Evolutionary conservation across 2,888 invertebrate species (phyloP), one percentile per base, ranked within the genome.

Genomic region (Athalia rosae): DNA sequence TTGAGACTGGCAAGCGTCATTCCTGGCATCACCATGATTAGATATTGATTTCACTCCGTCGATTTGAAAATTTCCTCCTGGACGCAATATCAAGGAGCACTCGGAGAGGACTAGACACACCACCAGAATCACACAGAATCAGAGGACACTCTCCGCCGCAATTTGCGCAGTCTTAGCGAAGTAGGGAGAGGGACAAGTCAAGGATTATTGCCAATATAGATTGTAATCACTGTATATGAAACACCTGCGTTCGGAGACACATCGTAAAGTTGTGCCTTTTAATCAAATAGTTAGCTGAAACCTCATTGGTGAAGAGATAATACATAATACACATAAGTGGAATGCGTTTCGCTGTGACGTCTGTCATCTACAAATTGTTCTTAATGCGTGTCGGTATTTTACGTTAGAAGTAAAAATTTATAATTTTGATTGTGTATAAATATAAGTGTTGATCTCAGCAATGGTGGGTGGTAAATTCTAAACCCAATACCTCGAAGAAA

Each of bases 1-100:
- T 94, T 95, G 80, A 96, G 89, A 85, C 94, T 94, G 73, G 92
- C 90, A 28, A 94, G 79, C 79, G 92, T 92, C 84, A 95, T 87
- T 81, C 96, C 96, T 90, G 95, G 94, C 95, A 96, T 95, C 86
- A 88, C 50, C 43, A 56, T 56, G 11, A 5, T 43, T 56, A 3
- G 28, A 50, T 13, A 50, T 50, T 50, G 15, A 41, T 62, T n/a
- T 62, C 41, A 53, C 13, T 8, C 6, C n/a, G 15, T 41, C 13
- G 58, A 58, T 13, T 8, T 56, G 9, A 56, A 56, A 71, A 53
- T 58, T 71, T 13, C 58, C 69, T 43, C 8, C 11, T 13, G 71
- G 71, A 9, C 58, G 58, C 43, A 43, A 7, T 45, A 43, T 56
- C 58, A 71, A 43, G 45, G 8, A 61, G 15, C 28, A 61, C 61